Conservation (phyloP, 2,113 vertebrate species). For the Chamaetylas fuelleborni region DNA sequence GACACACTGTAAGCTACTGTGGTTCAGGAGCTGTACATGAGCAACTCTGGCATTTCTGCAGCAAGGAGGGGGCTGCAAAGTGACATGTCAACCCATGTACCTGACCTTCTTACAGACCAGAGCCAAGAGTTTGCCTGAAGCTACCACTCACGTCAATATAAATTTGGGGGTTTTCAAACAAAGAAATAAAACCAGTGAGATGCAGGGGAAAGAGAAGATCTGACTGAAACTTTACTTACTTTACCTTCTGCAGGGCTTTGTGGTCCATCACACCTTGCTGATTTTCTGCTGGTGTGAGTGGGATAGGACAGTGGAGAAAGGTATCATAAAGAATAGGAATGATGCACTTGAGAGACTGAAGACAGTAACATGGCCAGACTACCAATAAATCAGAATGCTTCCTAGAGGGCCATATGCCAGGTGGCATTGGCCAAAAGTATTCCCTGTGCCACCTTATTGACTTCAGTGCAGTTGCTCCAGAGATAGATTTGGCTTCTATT, state of each 20-base stretch:
- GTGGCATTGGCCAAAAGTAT: not conserved
- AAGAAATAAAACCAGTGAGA: slow-evolving; percentile 5
- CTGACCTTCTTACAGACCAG: not conserved
- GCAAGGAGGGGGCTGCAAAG: not conserved
- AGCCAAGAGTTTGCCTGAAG: not conserved
- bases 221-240: not conserved
- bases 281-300: not conserved
- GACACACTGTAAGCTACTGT: not conserved
- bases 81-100: rapidly evolving
- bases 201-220: not conserved
- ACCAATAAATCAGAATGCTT: not conserved
- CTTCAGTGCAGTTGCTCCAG: not conserved
- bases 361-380: not conserved
- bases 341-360: not conserved
- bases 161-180: not conserved
- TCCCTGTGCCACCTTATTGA: not conserved
- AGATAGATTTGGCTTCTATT: not conserved
- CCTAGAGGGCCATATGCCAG: not conserved
- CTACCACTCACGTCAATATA: not conserved
- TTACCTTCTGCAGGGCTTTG: not conserved
- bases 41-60: not conserved
- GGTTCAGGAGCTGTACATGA: not conserved
- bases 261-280: not conserved
- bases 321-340: not conserved
- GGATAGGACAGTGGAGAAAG: not conserved